Conservation (phyloP, 37 sponge, comb jelly and placozoan genomes). For the Eunapius fragilis region DNA sequence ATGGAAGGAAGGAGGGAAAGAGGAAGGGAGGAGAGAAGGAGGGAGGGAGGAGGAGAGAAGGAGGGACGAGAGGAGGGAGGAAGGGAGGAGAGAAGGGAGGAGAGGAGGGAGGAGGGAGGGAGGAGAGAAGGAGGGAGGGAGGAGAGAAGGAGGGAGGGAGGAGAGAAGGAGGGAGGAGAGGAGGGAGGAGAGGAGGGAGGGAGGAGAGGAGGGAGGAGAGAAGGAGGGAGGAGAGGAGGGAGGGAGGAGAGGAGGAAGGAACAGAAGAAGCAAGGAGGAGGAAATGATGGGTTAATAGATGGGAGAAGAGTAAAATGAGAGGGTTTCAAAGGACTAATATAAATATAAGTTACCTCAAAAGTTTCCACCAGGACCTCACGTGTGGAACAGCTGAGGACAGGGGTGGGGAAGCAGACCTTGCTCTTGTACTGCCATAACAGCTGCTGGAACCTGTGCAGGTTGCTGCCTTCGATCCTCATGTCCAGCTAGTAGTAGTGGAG, state of each 20-base stretch:
- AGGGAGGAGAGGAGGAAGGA: neutral
- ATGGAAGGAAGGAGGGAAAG: neutral
- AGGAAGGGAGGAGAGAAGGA: neutral
- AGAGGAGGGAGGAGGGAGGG: neutral
- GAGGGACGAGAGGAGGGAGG: too few relatives aligned
- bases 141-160: neutral
- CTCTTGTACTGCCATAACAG: slow-evolving; percentile 12
- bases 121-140: neutral
- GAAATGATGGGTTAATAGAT: too few relatives aligned
- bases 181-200: neutral
- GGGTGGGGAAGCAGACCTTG: slow-evolving; percentile 62
- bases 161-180: too few relatives aligned
- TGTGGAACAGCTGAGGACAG: slow-evolving; percentile 58
- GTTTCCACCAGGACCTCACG: slow-evolving; percentile 69
- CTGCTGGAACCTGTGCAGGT: slow-evolving; percentile 48
- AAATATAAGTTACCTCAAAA: slow-evolving; percentile 61
- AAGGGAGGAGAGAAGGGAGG: too few relatives aligned
- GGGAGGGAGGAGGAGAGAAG: neutral
- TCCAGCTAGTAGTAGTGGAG: slow-evolving; percentile 33
- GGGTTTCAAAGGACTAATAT: neutral
- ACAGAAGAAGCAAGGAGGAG: neutral
- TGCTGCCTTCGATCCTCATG: slow-evolving; percentile 53
- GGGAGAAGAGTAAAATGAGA: too few relatives aligned
- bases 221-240: neutral
- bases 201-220: neutral